These are phyloP conservation scores for Poeciliopsis prolifica DNA, from an alignment of 2,113 vertebrate species.

Conservation along the genomic window DNA sequence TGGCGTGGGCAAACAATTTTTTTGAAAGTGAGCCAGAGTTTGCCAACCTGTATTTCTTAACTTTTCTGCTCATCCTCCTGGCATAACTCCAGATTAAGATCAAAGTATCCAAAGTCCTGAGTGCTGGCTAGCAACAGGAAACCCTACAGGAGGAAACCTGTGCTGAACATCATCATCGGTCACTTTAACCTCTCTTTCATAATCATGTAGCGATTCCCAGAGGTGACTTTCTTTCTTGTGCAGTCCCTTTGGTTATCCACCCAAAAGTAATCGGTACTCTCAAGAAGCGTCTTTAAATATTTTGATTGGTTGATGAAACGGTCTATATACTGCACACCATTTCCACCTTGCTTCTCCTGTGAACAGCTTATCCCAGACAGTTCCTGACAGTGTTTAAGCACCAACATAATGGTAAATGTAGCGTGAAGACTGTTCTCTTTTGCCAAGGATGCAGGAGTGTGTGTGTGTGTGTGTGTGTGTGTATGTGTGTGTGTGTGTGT, in stretches of 20 bases:
- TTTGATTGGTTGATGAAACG: slow-evolving; percentile 17
- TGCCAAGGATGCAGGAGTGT: slow-evolving; percentile 38
- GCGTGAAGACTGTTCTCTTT: slow-evolving; percentile 58
- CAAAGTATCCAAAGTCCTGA: no score
- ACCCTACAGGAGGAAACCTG: not conserved
- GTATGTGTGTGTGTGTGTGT: slow-evolving; percentile 44
- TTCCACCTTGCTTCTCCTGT: slow-evolving; percentile 47
- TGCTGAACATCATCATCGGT: not conserved
- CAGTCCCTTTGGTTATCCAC: not conserved
- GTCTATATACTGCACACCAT: slow-evolving; percentile 28
- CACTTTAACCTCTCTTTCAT: not conserved
- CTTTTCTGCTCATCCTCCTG: not conserved
- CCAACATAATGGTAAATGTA: slow-evolving; percentile 65
- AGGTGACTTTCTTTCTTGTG: not conserved
- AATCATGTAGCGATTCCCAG: not conserved
- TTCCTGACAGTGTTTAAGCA: slow-evolving; percentile 52
- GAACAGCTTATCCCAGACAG: slow-evolving; percentile 52
- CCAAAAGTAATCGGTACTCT: not conserved
- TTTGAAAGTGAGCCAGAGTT: not conserved
- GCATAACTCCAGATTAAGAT: not conserved
- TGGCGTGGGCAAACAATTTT: not conserved
- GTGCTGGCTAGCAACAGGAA: not conserved
- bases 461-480: slow-evolving; percentile 24
- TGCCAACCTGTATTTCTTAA: not conserved
- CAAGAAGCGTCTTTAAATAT: slow-evolving; percentile 4